Percentiles rank a stretch among this genome's conserved stretches.
These are phyloP conservation scores for Enteromius viviparus DNA, from an alignment of 2,797 vertebrate species.

Conservation along the genomic window DNA sequence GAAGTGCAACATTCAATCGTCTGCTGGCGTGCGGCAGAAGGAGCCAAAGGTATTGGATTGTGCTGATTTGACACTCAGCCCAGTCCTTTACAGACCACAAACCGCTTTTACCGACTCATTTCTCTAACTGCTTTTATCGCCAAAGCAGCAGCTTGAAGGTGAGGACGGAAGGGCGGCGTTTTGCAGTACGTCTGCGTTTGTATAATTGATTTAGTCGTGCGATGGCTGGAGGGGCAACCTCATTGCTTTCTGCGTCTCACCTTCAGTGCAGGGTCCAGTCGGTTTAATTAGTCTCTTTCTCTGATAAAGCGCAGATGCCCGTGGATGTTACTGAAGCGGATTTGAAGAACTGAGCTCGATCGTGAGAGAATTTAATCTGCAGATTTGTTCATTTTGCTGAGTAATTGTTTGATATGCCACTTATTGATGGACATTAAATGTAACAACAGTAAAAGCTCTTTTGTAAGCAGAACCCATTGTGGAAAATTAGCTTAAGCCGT, in stretches of 20 bases:
- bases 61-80: constrained; percentile 45
- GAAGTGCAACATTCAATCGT: background rate
- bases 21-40: constrained; percentile 12
- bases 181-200: constrained; percentile 3
- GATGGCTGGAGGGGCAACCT: constrained; percentile 37
- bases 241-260: constrained; percentile 46
- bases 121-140: constrained; percentile 33
- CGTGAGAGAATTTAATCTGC: constrained; percentile 20
- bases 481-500: background rate
- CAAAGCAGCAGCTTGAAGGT: constrained; percentile 35
- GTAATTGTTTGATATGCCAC: background rate
- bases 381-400: constrained; percentile 12
- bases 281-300: constrained; percentile 53
- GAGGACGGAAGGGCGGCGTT: constrained; percentile 27
- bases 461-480: background rate
- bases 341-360: constrained; percentile 8
- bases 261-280: constrained; percentile 30
- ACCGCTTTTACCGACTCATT: constrained; percentile 39
- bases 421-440: background rate
- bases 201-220: constrained; percentile 46
- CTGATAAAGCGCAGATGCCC: constrained; percentile 42
- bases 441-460: constrained; percentile 7
- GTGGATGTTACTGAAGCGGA: constrained; percentile 14
- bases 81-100: constrained; percentile 44
- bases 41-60: constrained; percentile 40